These are phyloP conservation scores for Zaprionus bogoriensis DNA, from an alignment of 2,888 invertebrate species.

Conservation along the genomic window DNA sequence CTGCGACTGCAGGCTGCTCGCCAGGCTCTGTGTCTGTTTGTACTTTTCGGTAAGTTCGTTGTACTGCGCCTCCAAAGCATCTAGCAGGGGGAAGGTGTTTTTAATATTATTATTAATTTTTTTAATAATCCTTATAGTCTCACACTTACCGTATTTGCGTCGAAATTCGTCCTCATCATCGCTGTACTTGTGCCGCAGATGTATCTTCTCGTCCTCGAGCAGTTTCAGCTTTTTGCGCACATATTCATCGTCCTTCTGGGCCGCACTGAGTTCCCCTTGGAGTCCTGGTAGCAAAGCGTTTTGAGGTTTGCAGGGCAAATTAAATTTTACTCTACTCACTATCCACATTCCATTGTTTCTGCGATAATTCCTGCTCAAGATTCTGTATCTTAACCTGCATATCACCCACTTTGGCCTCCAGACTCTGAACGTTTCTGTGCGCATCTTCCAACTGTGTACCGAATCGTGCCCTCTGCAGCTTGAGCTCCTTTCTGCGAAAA, in stretches of 20 bases:
- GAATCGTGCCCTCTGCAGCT: constrained; percentile 79
- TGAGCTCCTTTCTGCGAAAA: constrained; percentile 80
- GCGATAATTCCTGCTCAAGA: constrained; percentile 81
- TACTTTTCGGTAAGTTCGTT: constrained; percentile 84
- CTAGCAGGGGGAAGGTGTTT: constrained; percentile 42
- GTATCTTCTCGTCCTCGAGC: constrained; percentile 81
- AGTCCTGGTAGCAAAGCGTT: constrained; percentile 71
- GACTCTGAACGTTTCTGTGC: constrained; percentile 77
- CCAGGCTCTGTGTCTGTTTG: constrained; percentile 83
- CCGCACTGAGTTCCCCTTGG: constrained; percentile 81
- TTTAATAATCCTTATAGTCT: no score
- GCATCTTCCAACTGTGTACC: constrained; percentile 82
- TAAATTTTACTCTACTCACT: constrained; percentile 65
- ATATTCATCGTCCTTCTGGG: constrained; percentile 82
- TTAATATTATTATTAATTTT: background rate
- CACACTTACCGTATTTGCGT: constrained; percentile 80
- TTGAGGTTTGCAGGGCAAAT: no score
- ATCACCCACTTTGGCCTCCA: constrained; percentile 79
- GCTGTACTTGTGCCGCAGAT: constrained; percentile 78
- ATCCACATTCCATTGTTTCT: constrained; percentile 83
- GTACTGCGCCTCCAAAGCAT: constrained; percentile 83
- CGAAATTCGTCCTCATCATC: constrained; percentile 81
- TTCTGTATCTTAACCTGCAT: constrained; percentile 81
- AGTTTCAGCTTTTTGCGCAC: constrained; percentile 81
- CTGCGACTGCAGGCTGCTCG: constrained; percentile 79